phyloP scores from a whole-genome alignment of 1,140 invertebrate genomes.

The Hirudo medicinalis region DNA sequence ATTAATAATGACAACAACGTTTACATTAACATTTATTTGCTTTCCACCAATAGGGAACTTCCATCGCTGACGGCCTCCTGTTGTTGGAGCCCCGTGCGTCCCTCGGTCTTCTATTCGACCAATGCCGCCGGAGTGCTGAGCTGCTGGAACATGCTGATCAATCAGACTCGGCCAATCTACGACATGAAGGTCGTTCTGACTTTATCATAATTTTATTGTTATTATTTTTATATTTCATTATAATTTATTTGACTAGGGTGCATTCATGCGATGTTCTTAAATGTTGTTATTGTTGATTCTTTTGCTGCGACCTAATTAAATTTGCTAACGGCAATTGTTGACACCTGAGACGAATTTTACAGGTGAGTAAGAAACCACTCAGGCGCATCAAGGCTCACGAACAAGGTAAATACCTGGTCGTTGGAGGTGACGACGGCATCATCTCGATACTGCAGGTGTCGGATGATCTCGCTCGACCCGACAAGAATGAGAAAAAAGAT shows the following conservation, averaged over 20 bases:
- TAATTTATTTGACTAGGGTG: too few species aligned
- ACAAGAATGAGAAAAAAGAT: conserved; percentile 74
- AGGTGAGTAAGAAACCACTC: neutral
- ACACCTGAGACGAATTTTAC: neutral
- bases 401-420: conserved; percentile 62
- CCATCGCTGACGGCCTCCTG: conserved; percentile 54
- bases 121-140: conserved; percentile 75
- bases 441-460: conserved; percentile 73
- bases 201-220: neutral
- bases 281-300: neutral
- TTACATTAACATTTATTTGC: neutral
- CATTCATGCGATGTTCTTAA: neutral
- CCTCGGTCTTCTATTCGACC: conserved; percentile 73
- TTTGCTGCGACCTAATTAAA: too few species aligned
- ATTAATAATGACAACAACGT: neutral
- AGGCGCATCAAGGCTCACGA: conserved; percentile 48
- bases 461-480: conserved; percentile 60
- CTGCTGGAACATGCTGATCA: conserved; percentile 68
- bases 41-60: conserved; percentile 33
- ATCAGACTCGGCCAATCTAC: conserved; percentile 68
- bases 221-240: neutral
- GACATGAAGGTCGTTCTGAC: conserved; percentile 63
- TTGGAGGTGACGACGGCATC: conserved; percentile 68
- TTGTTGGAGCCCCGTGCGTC: conserved; percentile 77
- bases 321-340: neutral